Evolutionary conservation across 2,113 vertebrate genomes (phyloP).

Genomic region (Ochotona curzoniae): DNA sequence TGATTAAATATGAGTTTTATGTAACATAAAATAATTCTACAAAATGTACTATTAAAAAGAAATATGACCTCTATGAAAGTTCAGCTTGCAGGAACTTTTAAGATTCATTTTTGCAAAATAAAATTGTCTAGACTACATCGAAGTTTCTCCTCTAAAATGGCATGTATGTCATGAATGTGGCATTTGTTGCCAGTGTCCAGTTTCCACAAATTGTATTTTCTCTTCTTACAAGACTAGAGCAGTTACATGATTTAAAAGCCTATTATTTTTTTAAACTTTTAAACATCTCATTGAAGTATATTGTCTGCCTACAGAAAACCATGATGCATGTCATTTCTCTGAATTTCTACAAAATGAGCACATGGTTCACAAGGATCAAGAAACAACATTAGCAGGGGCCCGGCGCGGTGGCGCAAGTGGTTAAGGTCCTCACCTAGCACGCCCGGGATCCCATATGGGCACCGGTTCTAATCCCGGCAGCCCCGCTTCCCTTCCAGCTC

Average conservation of each 20-base stretch:
- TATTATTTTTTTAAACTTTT: background rate
- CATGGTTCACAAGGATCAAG: background rate
- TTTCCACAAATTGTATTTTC: conserved; percentile 5
- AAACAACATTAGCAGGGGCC: background rate
- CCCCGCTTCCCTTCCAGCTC: too few relatives aligned
- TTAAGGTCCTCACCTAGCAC: too few relatives aligned
- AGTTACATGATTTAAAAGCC: background rate
- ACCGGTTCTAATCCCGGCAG: too few relatives aligned
- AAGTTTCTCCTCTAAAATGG: background rate
- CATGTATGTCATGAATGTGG: background rate
- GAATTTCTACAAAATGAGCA: background rate
- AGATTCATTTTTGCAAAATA: background rate
- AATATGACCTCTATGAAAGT: background rate
- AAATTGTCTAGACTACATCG: conserved; percentile 20
- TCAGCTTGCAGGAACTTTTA: background rate
- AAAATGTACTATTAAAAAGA: background rate
- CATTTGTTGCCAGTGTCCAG: background rate
- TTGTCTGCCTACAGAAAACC: background rate
- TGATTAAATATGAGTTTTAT: background rate
- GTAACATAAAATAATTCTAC: conserved; percentile 31
- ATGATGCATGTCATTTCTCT: background rate
- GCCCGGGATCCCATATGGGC: too few relatives aligned
- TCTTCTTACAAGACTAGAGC: background rate
- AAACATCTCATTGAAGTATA: background rate
- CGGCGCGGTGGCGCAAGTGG: too few relatives aligned